These are phyloP conservation scores for Hippoglossus stenolepis DNA, from an alignment of 2,113 vertebrate genomes.

Conservation along the genomic window DNA sequence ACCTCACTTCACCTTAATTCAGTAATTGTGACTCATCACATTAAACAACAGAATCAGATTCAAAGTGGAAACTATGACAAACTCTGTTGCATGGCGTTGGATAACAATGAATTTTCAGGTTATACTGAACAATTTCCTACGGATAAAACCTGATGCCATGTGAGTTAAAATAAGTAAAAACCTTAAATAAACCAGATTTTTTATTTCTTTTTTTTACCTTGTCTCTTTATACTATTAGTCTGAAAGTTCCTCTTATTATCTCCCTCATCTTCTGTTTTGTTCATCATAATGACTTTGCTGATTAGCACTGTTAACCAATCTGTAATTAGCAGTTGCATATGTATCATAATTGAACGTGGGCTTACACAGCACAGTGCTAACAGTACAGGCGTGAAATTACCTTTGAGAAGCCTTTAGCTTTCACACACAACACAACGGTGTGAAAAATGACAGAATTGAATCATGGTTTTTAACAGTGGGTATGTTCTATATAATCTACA, in stretches of 20 bases:
- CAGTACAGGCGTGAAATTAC: conserved; percentile 43
- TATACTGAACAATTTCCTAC: background rate
- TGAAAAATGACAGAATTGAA: conserved; percentile 25
- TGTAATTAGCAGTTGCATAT: conserved; percentile 59
- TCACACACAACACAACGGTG: conserved; percentile 11
- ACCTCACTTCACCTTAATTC: background rate
- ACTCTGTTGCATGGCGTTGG: background rate
- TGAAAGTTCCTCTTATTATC: conserved; percentile 13
- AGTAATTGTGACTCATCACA: background rate
- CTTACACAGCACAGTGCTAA: conserved; percentile 15
- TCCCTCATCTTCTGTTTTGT: conserved; percentile 45
- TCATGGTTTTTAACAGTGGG: conserved; percentile 31
- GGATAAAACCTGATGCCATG: background rate
- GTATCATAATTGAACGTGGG: conserved; percentile 54
- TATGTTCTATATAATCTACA: background rate
- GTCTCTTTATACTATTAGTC: background rate
- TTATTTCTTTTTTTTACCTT: background rate
- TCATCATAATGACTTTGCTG: conserved; percentile 55
- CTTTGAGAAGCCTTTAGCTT: conserved; percentile 26
- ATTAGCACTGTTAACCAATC: conserved; percentile 43
- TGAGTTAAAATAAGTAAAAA: background rate
- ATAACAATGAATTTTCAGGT: background rate
- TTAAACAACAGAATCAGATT: background rate
- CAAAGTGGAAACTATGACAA: background rate
- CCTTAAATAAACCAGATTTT: conserved; percentile 1